These are phyloP conservation scores for Tapirus indicus DNA, from an alignment of 2,797 vertebrate genomes.

Conservation along the genomic window DNA sequence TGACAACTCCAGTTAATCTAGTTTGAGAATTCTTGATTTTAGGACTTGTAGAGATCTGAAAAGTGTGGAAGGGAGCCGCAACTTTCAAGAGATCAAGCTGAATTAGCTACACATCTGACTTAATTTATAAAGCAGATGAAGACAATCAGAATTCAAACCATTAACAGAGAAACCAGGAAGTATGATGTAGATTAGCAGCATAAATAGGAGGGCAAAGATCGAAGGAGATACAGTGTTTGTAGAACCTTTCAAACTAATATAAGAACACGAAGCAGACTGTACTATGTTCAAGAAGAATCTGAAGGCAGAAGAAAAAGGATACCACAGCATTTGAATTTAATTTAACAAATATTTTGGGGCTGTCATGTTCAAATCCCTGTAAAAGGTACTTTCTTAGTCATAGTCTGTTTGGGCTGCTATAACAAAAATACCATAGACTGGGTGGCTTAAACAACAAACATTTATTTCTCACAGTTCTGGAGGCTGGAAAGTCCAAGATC, in stretches of 20 bases:
- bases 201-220: background rate
- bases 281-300: background rate
- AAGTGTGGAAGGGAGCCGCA: background rate
- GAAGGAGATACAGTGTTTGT: background rate
- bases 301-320: background rate
- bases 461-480: background rate
- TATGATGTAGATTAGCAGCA: background rate
- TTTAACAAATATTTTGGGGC: background rate
- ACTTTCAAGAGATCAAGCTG: background rate
- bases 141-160: background rate
- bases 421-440: background rate
- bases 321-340: background rate
- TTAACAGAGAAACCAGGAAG: background rate
- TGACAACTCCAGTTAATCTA: background rate
- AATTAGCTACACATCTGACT: background rate
- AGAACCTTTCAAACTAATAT: background rate
- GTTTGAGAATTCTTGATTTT: conserved; percentile 51
- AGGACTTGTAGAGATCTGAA: background rate
- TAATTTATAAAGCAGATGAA: conserved; percentile 27
- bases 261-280: background rate
- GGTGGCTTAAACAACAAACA: background rate
- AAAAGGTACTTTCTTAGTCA: background rate
- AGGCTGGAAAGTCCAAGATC: background rate
- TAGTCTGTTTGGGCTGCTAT: background rate
- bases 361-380: conserved; percentile 14